A percentile compares a stretch with the other conserved stretches of the same genome.
These are phyloP conservation scores for Hycleus cichorii DNA, from an alignment of 1,140 invertebrate species.

Conservation along the genomic window DNA sequence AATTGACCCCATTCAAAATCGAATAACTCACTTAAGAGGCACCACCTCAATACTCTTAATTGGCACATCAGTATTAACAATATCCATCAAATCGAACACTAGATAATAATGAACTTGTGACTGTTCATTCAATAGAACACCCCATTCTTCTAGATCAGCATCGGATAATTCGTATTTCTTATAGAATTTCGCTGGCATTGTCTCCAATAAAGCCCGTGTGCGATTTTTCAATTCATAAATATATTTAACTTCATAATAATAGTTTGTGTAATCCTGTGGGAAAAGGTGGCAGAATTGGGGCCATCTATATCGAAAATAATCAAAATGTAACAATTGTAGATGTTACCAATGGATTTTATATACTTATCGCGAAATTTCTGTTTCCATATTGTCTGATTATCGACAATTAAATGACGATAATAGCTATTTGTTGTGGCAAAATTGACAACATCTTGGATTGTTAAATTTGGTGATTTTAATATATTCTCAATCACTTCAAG, in stretches of 20 bases:
- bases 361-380: constrained; percentile 2
- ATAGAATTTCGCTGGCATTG: constrained; percentile 25
- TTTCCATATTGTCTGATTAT: constrained; percentile 1
- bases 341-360: background rate
- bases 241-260: constrained; percentile 22
- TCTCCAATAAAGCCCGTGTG: constrained; percentile 16
- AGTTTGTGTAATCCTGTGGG: constrained; percentile 12
- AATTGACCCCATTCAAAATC: no score
- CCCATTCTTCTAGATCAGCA: constrained; percentile 26
- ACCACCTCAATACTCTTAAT: constrained; percentile 28
- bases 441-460: constrained; percentile 2
- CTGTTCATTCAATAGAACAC: constrained; percentile 13
- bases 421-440: background rate
- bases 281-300: constrained; percentile 15
- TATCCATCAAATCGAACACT: constrained; percentile 20
- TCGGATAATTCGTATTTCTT: constrained; percentile 28
- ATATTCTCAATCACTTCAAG: constrained; percentile 1
- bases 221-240: constrained; percentile 20
- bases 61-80: constrained; percentile 19
- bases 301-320: constrained; percentile 22
- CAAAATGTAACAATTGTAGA: background rate
- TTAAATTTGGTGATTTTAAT: background rate
- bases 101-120: constrained; percentile 22
- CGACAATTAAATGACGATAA: background rate
- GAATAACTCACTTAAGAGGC: constrained; percentile 24